Conservation (phyloP, 2,113 vertebrate genomes). For the Podarcis cretensis region DNA sequence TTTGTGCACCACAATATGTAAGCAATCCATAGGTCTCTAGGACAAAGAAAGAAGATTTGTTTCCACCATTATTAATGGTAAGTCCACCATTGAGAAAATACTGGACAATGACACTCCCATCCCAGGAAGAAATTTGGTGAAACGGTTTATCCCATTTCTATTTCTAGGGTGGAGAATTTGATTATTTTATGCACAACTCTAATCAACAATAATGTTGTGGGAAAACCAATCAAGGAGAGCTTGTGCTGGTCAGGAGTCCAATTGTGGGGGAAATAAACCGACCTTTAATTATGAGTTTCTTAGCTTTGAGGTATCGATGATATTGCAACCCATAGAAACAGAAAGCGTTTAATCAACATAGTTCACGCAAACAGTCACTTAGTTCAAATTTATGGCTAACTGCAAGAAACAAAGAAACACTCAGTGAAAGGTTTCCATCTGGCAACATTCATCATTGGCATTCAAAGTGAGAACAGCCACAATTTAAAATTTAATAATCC, state of each 20-base stretch:
- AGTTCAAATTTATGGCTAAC: slow-evolving; percentile 74
- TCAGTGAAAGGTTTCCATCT: slow-evolving; percentile 80
- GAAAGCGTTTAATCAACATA: slow-evolving; percentile 69
- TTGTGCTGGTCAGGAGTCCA: slow-evolving; percentile 37
- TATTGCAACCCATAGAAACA: slow-evolving; percentile 73
- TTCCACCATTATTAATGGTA: background rate
- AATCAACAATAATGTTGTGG: background rate
- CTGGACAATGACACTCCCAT: background rate
- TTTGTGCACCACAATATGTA: too few species aligned
- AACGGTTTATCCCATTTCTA: background rate
- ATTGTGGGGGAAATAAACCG: slow-evolving; percentile 52
- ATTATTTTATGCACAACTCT: background rate
- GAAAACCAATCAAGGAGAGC: slow-evolving; percentile 37
- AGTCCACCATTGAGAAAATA: background rate
- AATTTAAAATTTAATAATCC: slow-evolving; percentile 81
- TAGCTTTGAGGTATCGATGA: slow-evolving; percentile 56
- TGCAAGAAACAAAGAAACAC: slow-evolving; percentile 73
- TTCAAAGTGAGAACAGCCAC: slow-evolving; percentile 76
- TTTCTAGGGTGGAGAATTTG: background rate
- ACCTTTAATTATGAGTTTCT: slow-evolving; percentile 71
- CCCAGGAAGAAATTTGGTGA: background rate
- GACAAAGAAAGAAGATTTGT: background rate
- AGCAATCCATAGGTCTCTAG: background rate
- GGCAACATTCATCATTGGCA: slow-evolving; percentile 77
- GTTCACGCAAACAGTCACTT: slow-evolving; percentile 67